A percentile compares a stretch with the other conserved stretches of the same genome.
These are phyloP conservation scores for Phoebastria nigripes DNA, from an alignment of 2,797 vertebrate species.

Conservation along the genomic window DNA sequence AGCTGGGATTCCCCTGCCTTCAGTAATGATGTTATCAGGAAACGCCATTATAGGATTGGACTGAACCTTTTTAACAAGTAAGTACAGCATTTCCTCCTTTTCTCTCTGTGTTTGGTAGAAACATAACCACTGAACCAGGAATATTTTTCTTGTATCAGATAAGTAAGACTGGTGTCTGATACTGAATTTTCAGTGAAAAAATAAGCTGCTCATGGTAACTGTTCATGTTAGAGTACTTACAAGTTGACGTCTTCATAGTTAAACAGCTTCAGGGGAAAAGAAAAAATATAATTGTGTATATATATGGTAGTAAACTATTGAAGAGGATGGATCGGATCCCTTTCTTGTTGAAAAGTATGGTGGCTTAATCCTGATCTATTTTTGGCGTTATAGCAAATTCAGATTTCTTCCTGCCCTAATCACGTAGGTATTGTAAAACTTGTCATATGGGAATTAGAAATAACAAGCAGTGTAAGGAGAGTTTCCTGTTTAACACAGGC, in stretches of 20 bases:
- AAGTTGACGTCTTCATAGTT: neutral
- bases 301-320: neutral
- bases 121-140: neutral
- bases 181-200: neutral
- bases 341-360: neutral
- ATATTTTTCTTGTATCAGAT: neutral
- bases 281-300: neutral
- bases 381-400: neutral
- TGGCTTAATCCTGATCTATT: neutral
- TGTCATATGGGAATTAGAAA: neutral
- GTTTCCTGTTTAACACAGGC: neutral
- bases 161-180: neutral
- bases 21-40: constrained; percentile 95
- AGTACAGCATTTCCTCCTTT: constrained; percentile 45
- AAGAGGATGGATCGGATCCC: neutral
- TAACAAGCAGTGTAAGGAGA: neutral
- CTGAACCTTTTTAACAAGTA: constrained; percentile 99
- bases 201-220: neutral
- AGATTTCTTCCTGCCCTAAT: neutral
- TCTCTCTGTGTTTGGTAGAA: neutral
- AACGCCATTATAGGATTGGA: constrained; percentile 95
- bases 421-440: neutral
- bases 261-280: neutral
- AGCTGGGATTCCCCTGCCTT: constrained; percentile 98
- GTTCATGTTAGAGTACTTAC: neutral